Evolutionary conservation across 2,888 invertebrate species (phyloP), one percentile per base, ranked within the genome.

Genomic region (Margaritifera margaritifera): DNA sequence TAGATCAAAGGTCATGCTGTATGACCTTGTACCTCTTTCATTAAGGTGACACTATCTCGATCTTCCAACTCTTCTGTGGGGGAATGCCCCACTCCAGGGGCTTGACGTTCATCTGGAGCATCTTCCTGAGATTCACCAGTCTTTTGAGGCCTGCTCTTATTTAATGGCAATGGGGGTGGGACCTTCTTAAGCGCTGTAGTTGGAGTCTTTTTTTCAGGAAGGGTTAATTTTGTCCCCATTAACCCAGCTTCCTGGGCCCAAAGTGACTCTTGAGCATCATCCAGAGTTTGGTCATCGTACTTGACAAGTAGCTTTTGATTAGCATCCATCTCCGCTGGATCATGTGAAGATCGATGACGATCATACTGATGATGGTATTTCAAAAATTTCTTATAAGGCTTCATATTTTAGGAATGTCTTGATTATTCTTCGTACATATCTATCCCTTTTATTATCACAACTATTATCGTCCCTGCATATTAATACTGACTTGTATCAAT

Each of bases 31-130:
- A 42, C 42, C 42, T 42, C 42, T 42, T 42, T 42, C 42, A 42
- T 42, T 42, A 42, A 42, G 42, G 3, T 42, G 42, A 42, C 11
- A 51, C n/a, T 60, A 20, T 52, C 60, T 22, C 8, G n/a, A 51
- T 74, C 64, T 57, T 78, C 78, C 54, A 77, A 27, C 24, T 80
- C 80, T 6, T 73, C 71, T 22, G 80, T 80, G 0, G 78, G 78
- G 1, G 75, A 74, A n/a, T 74, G 68, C 11, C 80, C 78, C 24
- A 79, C 72, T 22, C 77, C 78, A n/a, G 75, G 74, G 18, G 58
- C 63, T 31, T 69, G 56, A 18, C 60, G 50, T 54, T 73, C 73
- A 2, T 68, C 50, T 1, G 62, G 42, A 22, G 64, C 71, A 25
- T 62, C 62, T 8, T 69, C 71, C 6, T 73, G 75, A 50, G 66